phyloP scores from a whole-genome alignment of 2,888 invertebrate species.

The Drosophila lacicola region DNA sequence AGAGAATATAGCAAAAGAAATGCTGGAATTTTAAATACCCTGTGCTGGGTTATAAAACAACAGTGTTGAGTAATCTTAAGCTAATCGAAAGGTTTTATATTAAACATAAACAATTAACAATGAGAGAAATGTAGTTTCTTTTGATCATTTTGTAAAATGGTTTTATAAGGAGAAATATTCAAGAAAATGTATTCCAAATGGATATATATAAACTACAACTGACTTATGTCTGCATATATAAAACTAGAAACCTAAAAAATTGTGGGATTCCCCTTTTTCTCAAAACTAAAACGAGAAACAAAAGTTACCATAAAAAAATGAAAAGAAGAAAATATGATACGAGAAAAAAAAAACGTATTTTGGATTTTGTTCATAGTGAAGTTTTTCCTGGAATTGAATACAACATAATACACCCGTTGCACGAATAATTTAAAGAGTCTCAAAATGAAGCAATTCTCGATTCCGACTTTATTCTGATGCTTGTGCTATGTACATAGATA shows the following conservation, averaged over 20 bases:
- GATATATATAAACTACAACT: too few species aligned
- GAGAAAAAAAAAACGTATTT: background rate
- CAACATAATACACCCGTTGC: background rate
- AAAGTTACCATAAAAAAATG: too few species aligned
- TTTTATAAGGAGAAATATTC: too few species aligned
- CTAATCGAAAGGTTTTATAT: too few species aligned
- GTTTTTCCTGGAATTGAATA: background rate
- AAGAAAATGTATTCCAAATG: too few species aligned
- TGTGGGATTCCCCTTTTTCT: too few species aligned
- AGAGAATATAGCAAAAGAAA: background rate
- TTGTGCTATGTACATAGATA: constrained; percentile 13
- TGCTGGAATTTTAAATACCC: constrained; percentile 26
- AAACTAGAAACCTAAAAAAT: too few species aligned
- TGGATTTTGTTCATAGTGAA: background rate
- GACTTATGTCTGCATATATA: too few species aligned
- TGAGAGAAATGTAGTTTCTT: too few species aligned
- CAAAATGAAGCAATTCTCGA: constrained; percentile 42
- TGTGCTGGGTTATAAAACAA: background rate
- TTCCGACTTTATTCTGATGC: constrained; percentile 33
- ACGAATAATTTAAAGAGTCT: constrained; percentile 10
- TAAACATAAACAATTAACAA: too few species aligned
- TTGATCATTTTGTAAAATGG: too few species aligned
- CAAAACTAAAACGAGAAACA: too few species aligned
- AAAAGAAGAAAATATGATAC: background rate
- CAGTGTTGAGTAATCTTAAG: background rate